These are phyloP conservation scores for Manis pentadactyla DNA, from an alignment of 2,797 vertebrate genomes.

Conservation along the genomic window DNA sequence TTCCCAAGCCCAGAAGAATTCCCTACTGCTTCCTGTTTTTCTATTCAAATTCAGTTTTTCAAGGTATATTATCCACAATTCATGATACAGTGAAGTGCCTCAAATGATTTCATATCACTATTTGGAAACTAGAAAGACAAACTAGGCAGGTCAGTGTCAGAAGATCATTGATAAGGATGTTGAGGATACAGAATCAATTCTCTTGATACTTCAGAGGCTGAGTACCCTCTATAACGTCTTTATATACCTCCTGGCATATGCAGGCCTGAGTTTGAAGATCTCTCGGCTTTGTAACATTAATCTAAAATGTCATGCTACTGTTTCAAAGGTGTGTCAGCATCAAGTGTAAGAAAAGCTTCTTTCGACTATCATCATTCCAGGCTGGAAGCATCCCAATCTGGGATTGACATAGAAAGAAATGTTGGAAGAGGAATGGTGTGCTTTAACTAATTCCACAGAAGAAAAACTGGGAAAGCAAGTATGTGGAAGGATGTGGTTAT, in stretches of 20 bases:
- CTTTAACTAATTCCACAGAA: conserved; percentile 22
- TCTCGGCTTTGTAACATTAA: not conserved
- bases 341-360: not conserved
- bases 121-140: conserved; percentile 10
- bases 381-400: conserved; percentile 51
- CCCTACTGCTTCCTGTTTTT: not conserved
- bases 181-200: not conserved
- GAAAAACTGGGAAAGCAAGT: conserved; percentile 44
- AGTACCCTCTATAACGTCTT: not conserved
- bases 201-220: not conserved
- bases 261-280: not conserved
- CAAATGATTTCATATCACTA: not conserved
- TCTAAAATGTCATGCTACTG: not conserved
- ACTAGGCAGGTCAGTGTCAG: not conserved
- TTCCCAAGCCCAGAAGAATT: not conserved
- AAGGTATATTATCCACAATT: not conserved
- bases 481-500: not conserved
- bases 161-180: not conserved
- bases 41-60: not conserved
- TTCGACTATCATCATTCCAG: not conserved
- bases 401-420: conserved; percentile 40
- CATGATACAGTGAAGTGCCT: not conserved
- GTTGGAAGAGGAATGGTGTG: not conserved
- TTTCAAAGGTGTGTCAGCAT: not conserved
- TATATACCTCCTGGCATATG: not conserved